These are phyloP conservation scores for Mesorhabditis sp. DNA, from an alignment of 2,888 invertebrate species.

Conservation along the genomic window DNA sequence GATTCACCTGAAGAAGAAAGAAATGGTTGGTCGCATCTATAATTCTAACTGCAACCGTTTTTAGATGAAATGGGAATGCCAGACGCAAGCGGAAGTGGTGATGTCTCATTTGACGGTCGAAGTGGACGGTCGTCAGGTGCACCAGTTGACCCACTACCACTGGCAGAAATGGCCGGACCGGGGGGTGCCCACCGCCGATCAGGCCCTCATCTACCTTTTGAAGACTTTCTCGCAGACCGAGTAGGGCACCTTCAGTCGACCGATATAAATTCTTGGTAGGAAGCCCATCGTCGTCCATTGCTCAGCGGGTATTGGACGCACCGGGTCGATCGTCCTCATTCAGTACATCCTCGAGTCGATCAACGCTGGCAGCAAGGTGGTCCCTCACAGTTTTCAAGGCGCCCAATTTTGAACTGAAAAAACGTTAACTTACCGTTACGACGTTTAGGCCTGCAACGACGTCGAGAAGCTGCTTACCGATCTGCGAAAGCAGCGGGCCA, in stretches of 20 bases:
- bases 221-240: slow-evolving; percentile 15
- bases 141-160: slow-evolving; percentile 25
- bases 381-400: too few species aligned
- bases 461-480: slow-evolving; percentile 25
- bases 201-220: slow-evolving; percentile 24
- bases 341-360: slow-evolving; percentile 31
- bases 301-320: slow-evolving; percentile 36
- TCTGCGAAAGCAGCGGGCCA: slow-evolving; percentile 29
- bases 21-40: too few species aligned
- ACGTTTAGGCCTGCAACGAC: slow-evolving; percentile 14
- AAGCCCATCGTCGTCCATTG: slow-evolving; percentile 34
- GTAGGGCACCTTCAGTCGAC: slow-evolving; percentile 7
- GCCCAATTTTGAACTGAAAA: too few species aligned
- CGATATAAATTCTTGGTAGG: slow-evolving; percentile 6
- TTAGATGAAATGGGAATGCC: too few species aligned
- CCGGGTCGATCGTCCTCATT: slow-evolving; percentile 34
- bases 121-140: slow-evolving; percentile 9
- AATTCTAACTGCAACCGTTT: too few species aligned
- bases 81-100: too few species aligned
- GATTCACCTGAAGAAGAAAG: too few species aligned
- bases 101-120: slow-evolving; percentile 18
- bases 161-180: slow-evolving; percentile 37
- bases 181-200: slow-evolving; percentile 27
- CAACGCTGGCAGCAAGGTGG: slow-evolving; percentile 14
- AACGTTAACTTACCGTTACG: too few species aligned